Base-by-base conservation (phyloP, 2,113 vertebrate genomes). In the Chascanopsetta lugubris region DNA sequence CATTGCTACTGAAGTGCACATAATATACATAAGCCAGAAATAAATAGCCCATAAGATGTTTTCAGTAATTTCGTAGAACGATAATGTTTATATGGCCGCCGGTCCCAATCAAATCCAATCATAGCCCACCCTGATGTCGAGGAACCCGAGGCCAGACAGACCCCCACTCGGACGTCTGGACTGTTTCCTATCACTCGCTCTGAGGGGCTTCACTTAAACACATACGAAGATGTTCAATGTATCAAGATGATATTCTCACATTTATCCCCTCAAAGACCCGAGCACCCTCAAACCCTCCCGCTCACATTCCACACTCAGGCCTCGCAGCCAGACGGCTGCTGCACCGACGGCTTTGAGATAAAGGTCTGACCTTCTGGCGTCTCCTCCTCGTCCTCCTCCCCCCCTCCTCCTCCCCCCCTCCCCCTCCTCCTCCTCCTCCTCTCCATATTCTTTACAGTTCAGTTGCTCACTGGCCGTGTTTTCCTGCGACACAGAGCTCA, bases 401-500 rank as follows among this genome's bases (percentile, higher is more conserved):
- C n/a, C n/a, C n/a, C n/a, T n/a, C n/a, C n/a, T n/a, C n/a, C n/a
- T n/a, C n/a, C n/a, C n/a, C n/a, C n/a, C n/a, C n/a, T n/a, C n/a
- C n/a, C n/a, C n/a, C n/a, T n/a, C n/a, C n/a, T n/a, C n/a, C n/a
- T n/a, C n/a, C n/a, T n/a, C n/a, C n/a, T 61, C 20, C 54, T 48
- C 64, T 63, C 32, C 49, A 64, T 76, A 61, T 77, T 74, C 64
- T 74, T 82, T 72, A 80, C 69, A 69, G 64, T 73, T 81, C 70
- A 82, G 68, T 80, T 75, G 83, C 70, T 83, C 69, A 15, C 43
- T 36, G 38, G 49, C 47, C 42, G 62, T 85, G 76, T 75, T 49
- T 67, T 69, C 77, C 38, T 20, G 69, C 61, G 80, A 60, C 72
- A 79, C 61, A 79, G 61, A 79, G 70, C 84, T 89, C 53, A 87